phyloP scores from a whole-genome alignment of 1,140 invertebrate genomes.

The Cyrtorhinus lividipennis region DNA sequence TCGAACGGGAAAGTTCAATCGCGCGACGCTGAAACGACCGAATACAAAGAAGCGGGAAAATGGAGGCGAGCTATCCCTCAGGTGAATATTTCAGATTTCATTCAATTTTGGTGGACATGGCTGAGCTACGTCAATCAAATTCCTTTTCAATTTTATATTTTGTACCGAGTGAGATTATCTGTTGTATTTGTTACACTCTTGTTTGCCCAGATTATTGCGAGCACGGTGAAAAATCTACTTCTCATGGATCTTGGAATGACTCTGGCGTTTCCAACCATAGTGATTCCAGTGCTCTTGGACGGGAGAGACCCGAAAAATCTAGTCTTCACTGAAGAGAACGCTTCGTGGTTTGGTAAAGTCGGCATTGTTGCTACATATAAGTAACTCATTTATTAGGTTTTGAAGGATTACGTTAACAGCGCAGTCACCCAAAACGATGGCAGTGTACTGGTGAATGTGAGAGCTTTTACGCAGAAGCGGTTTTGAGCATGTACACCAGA shows the following conservation, averaged over 20 bases:
- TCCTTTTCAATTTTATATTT: neutral
- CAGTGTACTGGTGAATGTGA: no score
- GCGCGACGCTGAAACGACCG: neutral
- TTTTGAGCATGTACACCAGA: no score
- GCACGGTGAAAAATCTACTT: slow-evolving; percentile 24
- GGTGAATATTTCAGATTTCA: neutral
- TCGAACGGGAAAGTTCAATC: neutral
- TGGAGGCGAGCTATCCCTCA: neutral
- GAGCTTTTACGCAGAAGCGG: no score
- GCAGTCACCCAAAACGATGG: no score
- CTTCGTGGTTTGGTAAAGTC: slow-evolving; percentile 26
- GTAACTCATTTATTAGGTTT: neutral
- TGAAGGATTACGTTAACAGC: no score
- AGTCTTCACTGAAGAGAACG: slow-evolving; percentile 20
- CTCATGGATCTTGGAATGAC: slow-evolving; percentile 26
- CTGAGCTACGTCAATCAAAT: neutral
- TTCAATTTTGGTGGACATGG: neutral
- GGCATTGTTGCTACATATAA: neutral
- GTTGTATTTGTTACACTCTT: no score
- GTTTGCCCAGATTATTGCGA: slow-evolving; percentile 26
- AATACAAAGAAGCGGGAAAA: neutral
- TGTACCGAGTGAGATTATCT: no score
- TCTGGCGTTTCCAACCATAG: slow-evolving; percentile 26
- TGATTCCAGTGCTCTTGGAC: slow-evolving; percentile 23
- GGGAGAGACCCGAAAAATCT: slow-evolving; percentile 18